A percentile compares a stretch with the other conserved stretches of the same genome.
These are phyloP conservation scores for Spondyliosoma cantharus DNA, from an alignment of 2,797 vertebrate genomes.

Conservation along the genomic window DNA sequence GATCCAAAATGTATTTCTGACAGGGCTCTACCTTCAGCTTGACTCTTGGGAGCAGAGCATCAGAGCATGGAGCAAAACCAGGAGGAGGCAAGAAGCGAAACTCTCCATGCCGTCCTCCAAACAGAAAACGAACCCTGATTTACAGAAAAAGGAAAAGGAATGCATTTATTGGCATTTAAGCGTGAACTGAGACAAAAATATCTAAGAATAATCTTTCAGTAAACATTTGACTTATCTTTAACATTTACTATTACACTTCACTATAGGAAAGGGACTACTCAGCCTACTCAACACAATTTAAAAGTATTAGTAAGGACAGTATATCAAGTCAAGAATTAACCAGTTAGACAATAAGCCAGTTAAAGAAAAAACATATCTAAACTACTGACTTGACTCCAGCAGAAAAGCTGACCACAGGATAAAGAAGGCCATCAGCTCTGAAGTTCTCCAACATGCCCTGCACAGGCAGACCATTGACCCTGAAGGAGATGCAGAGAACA, in stretches of 20 bases:
- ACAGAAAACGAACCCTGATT: constrained; percentile 90
- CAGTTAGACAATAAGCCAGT: too few relatives aligned
- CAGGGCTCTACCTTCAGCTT: constrained; percentile 90
- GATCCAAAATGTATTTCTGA: constrained; percentile 87
- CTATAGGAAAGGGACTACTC: not conserved
- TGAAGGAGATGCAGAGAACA: constrained; percentile 92
- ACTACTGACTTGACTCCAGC: constrained; percentile 92
- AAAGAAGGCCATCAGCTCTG: constrained; percentile 88
- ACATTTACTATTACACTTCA: not conserved
- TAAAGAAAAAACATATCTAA: not conserved
- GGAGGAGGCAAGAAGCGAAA: constrained; percentile 95
- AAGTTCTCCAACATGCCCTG: constrained; percentile 99
- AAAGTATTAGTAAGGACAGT: not conserved
- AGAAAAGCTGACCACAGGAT: constrained; percentile 95
- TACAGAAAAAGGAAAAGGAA: constrained; percentile 25
- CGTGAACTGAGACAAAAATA: not conserved
- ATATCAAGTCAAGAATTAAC: not conserved
- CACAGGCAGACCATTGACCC: constrained; percentile 95
- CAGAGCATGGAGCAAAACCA: constrained; percentile 91
- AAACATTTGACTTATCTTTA: not conserved
- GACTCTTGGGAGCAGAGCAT: constrained; percentile 90
- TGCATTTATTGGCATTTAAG: not conserved
- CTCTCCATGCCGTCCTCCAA: constrained; percentile 93
- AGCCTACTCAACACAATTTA: not conserved
- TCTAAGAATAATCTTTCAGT: not conserved